phyloP scores from a whole-genome alignment of 64 coral and sea anemone genomes.

The Anthopleura sola region DNA sequence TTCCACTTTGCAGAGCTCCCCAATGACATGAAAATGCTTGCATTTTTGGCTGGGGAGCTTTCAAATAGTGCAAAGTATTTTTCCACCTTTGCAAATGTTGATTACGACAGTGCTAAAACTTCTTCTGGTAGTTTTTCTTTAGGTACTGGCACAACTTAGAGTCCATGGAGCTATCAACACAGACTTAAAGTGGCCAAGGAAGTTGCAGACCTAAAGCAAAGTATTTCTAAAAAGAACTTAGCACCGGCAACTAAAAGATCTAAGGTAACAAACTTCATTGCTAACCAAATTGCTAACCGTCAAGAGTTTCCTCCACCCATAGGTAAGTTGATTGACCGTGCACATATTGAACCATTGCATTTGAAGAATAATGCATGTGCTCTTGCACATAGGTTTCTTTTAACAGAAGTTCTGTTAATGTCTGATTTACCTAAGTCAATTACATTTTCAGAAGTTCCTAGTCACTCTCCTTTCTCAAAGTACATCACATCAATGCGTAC shows the following conservation, averaged over 20 bases:
- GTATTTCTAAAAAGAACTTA: not conserved
- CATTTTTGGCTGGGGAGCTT: slow-evolving; percentile 44
- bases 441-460: slow-evolving; percentile 4
- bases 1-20: slow-evolving; percentile 16
- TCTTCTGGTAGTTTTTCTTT: not conserved
- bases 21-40: slow-evolving; percentile 40
- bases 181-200: not conserved
- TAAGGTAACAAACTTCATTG: slow-evolving; percentile 40
- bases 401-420: slow-evolving; percentile 4
- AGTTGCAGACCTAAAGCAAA: slow-evolving; percentile 18
- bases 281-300: not conserved
- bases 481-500: not conserved
- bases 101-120: not conserved
- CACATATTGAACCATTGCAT: slow-evolving; percentile 44
- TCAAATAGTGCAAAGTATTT: slow-evolving; percentile 31
- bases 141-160: not conserved
- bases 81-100: slow-evolving; percentile 39
- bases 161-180: slow-evolving; percentile 12
- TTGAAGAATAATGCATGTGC: slow-evolving; percentile 47
- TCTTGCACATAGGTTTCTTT: not conserved
- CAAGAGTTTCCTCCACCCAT: slow-evolving; percentile 38
- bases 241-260: slow-evolving; percentile 12
- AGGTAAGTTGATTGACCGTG: slow-evolving; percentile 29
- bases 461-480: not conserved
- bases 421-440: not conserved